Evolutionary conservation across 2,113 vertebrate genomes (phyloP), one percentile per base, ranked within the genome.

Genomic region (Rissa tridactyla): DNA sequence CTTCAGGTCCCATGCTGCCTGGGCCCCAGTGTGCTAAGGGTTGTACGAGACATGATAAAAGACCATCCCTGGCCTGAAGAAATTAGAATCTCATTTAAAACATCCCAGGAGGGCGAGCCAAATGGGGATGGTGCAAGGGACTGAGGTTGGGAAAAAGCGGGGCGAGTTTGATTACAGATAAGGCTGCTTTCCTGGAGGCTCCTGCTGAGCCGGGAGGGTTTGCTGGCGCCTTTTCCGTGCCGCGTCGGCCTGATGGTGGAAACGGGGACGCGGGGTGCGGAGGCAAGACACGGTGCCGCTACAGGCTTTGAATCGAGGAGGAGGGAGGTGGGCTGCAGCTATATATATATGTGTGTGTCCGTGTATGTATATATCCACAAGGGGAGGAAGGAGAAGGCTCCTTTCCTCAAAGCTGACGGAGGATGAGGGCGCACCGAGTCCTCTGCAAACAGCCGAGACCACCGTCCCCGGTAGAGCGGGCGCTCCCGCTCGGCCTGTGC

Each of bases 51-150:
- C 55, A 4, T 46, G 86, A 90, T 92, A 91, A 90, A 83, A 88
- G 62, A 84, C 57, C 71, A 57, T 78, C 76, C 80, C 68, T 64
- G 93, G 60, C 94, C 91, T 68, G 83, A 81, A 84, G 89, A 96
- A 95, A 92, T 92, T 84, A 91, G 80, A 89, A 86, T 66, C 83
- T 95, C 72, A 91, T 92, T 92, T 88, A 73, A 75, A 84, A 58
- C 88, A 75, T 83, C 89, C 71, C 91, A 36, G 76, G 93, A 96
- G 94, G 86, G 80, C 1, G 4, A 91, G 77, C 21, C 86, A 88
- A 87, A 92, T 57, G 86, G 54, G 88, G 54, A 72, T 90, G 88
- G 86, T 72, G 71, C 82, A 62, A 95, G 75, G 46, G 82, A 76
- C 7, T 57, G 73, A 88, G 88, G 62, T 5, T 64, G 76, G 64